Evolutionary conservation across 2,113 vertebrate genomes (phyloP), one percentile per base, ranked within the genome.

Genomic region (Redunca redunca): DNA sequence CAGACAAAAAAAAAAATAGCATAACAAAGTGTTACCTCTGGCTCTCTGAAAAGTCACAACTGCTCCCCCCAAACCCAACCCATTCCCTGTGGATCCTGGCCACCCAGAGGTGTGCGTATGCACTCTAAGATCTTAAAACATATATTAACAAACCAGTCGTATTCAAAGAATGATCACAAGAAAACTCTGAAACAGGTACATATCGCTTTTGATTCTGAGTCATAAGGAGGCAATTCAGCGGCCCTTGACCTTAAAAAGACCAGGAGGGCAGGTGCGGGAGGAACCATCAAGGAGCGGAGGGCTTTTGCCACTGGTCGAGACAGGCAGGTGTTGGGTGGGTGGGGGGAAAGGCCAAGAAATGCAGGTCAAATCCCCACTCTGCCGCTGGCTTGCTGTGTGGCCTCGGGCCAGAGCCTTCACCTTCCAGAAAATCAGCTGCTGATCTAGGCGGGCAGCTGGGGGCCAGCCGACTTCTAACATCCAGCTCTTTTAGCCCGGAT

Each of bases 41-140:
- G 55, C 21, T 48, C 7, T n/a, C 30, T 53, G 53, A 33, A 71
- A 71, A 92, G 21, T 57, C 80, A 71, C 3, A 0, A 30, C 40
- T 2, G 11, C 26, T 71, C 7, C n/a, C 91, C 62, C 6, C 4
- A 43, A n/a, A 17, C 17, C 46, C n/a, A 64, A 16, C 50, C 28
- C 53, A 46, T 13, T 50, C 1, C 21, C 15, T 81, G 77, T 52
- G 57, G 57, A 30, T 28, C 10, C 0, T 14, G 57, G 43, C 7
- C 43, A 28, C 15, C 14, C 43, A 50, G 57, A 83, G 25, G 6
- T n/a, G 14, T 48, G 15, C n/a, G 30, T 57, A 11, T n/a, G 64
- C 30, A 2, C 52, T 19, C 36, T 21, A 26, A 84, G 60, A n/a
- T 92, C 28, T 81, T 19, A 28, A 21, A 36, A 23, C 2, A n/a